These are phyloP conservation scores for Parnassius orleans DNA, from an alignment of 2,888 invertebrate species.

Conservation along the genomic window DNA sequence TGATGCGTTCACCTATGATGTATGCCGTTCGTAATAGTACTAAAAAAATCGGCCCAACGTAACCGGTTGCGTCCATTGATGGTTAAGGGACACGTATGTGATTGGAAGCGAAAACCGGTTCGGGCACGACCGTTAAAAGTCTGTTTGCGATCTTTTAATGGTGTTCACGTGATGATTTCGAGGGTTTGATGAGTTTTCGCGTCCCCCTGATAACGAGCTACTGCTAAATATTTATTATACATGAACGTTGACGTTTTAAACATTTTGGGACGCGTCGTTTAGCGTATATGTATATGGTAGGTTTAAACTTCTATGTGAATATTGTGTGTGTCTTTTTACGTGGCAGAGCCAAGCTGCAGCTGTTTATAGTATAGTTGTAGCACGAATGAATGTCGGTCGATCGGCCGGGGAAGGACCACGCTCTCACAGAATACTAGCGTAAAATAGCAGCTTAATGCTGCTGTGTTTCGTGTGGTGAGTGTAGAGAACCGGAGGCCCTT, in stretches of 20 bases:
- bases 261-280: no score
- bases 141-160: slow-evolving; percentile 49
- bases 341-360: no score
- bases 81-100: slow-evolving; percentile 39
- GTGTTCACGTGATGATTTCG: slow-evolving; percentile 48
- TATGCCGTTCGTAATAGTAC: slow-evolving; percentile 22
- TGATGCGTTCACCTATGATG: slow-evolving; percentile 18
- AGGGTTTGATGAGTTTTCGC: slow-evolving; percentile 46
- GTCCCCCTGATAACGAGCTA: slow-evolving; percentile 20
- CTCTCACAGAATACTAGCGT: no score
- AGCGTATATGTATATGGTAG: no score
- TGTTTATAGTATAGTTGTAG: no score
- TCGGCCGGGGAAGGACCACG: no score
- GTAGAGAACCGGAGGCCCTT: no score
- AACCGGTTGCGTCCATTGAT: slow-evolving; percentile 35
- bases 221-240: slow-evolving; percentile 21
- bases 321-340: no score
- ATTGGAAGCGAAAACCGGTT: slow-evolving; percentile 54
- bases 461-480: no score
- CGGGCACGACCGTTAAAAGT: slow-evolving; percentile 59
- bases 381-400: no score
- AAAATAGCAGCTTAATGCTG: no score
- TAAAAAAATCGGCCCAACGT: slow-evolving; percentile 24
- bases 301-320: no score
- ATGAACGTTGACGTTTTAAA: not conserved